A percentile compares a stretch with the other conserved stretches of the same genome.
Conservation (phyloP, 2,113 vertebrate genomes). For the Motacilla alba region DNA sequence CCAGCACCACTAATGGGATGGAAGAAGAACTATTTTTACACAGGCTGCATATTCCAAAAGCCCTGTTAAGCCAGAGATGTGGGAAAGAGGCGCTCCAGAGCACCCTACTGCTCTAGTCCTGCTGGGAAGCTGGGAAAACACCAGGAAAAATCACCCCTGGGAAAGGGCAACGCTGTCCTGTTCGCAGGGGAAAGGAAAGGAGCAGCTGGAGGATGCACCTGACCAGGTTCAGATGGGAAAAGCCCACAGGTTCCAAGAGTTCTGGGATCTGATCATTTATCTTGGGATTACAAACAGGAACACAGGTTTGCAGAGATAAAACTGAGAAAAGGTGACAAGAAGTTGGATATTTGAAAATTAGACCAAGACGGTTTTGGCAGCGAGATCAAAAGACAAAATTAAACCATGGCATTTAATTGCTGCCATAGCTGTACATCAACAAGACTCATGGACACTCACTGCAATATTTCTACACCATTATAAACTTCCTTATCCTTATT, state of each 20-base stretch:
- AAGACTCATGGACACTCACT: fast-evolving
- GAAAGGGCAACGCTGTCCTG: not conserved
- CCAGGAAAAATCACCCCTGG: not conserved
- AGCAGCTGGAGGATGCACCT: not conserved
- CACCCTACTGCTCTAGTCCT: not conserved
- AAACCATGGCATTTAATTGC: not conserved
- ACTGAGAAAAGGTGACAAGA: not conserved
- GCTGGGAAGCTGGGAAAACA: not conserved
- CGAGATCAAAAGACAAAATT: not conserved
- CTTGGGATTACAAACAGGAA: not conserved
- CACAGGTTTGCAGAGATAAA: not conserved
- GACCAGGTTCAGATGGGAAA: not conserved
- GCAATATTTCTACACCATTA: not conserved
- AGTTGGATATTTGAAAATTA: not conserved
- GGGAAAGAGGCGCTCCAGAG: not conserved
- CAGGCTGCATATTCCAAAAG: not conserved
- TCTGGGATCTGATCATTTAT: too few relatives aligned
- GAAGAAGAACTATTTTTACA: not conserved
- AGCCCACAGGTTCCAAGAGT: not conserved
- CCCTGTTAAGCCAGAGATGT: not conserved
- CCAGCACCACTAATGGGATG: not conserved
- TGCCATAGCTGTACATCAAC: not conserved
- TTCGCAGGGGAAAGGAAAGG: not conserved
- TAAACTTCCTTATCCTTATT: not conserved
- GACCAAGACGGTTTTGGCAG: not conserved